Conservation (phyloP, 2,797 vertebrate genomes). For the Poliocrania exsul region DNA sequence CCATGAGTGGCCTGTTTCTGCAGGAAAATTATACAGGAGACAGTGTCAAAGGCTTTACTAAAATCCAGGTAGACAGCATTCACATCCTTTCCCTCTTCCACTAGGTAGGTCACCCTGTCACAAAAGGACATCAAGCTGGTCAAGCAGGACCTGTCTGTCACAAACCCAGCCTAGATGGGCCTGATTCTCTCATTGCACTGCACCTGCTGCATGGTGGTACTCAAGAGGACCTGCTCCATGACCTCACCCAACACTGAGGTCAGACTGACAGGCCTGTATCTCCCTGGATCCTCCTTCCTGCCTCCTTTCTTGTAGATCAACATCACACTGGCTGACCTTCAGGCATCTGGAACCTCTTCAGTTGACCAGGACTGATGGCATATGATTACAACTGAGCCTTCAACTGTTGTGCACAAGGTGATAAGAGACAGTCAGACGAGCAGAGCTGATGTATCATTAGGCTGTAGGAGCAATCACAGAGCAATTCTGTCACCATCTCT, state of each 20-base stretch:
- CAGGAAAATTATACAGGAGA: background rate
- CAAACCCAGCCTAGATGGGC: background rate
- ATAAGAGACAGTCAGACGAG: background rate
- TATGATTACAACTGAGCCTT: background rate
- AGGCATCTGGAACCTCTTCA: background rate
- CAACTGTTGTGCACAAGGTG: fast-evolving
- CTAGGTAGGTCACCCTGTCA: background rate
- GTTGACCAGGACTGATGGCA: background rate
- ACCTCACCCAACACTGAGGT: background rate
- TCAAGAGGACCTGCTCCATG: background rate
- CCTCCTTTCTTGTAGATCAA: background rate
- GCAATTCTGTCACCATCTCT: background rate
- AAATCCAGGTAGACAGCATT: background rate
- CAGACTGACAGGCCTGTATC: background rate
- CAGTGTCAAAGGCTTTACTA: background rate
- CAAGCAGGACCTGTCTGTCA: background rate
- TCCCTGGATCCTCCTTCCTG: background rate
- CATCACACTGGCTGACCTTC: background rate
- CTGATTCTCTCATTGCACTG: background rate
- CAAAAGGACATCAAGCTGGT: background rate
- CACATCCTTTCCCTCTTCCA: background rate
- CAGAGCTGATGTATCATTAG: background rate
- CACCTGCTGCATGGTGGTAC: fast-evolving
- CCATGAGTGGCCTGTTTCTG: background rate
- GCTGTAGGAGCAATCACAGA: background rate